These are phyloP conservation scores for Atrina japonica DNA, from an alignment of 2,888 invertebrate genomes.

Conservation along the genomic window DNA sequence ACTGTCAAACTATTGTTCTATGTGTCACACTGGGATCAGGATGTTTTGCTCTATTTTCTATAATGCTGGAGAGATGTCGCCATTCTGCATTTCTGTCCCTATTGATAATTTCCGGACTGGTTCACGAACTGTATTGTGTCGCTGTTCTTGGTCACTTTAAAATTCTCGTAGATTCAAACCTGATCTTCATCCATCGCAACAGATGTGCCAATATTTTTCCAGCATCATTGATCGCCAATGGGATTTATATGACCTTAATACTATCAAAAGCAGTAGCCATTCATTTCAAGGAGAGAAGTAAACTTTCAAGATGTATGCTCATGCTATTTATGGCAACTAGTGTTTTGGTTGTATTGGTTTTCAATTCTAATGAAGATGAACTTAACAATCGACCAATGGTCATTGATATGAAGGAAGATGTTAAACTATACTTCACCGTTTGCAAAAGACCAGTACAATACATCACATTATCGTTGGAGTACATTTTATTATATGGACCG, in stretches of 20 bases:
- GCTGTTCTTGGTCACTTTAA: conserved; percentile 10
- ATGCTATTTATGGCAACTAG: too few relatives aligned
- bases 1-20: conserved; percentile 8
- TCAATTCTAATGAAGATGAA: too few relatives aligned
- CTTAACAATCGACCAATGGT: too few relatives aligned
- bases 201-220: conserved; percentile 16
- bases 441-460: too few relatives aligned
- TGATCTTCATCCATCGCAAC: not conserved
- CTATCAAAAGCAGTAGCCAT: too few relatives aligned
- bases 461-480: too few relatives aligned
- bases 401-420: too few relatives aligned
- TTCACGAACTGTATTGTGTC: conserved; percentile 23
- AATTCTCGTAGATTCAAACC: not conserved
- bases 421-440: too few relatives aligned
- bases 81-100: not conserved
- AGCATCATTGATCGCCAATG: conserved; percentile 4
- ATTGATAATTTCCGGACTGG: conserved; percentile 11
- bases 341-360: too few relatives aligned
- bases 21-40: conserved; percentile 8
- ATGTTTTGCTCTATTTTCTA: conserved; percentile 1
- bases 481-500: too few relatives aligned
- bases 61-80: conserved; percentile 12
- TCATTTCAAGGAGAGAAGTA: too few relatives aligned
- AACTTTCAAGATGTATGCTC: too few relatives aligned
- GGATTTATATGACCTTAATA: not conserved